phyloP scores from a whole-genome alignment of 2,888 invertebrate species.

The Caenorhabditis macrosperma region DNA sequence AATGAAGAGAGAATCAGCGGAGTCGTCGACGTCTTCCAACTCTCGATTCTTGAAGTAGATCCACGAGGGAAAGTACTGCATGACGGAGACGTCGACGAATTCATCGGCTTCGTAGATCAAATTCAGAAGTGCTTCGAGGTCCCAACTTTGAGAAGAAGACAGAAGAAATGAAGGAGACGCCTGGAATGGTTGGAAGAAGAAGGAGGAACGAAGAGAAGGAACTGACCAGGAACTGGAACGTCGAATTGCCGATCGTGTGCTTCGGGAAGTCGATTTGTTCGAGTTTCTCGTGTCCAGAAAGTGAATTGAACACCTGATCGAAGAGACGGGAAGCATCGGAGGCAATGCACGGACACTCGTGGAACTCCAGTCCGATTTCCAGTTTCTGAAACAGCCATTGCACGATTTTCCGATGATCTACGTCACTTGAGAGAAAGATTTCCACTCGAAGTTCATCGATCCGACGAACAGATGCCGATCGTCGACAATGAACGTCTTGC shows the following conservation, averaged over 20 bases:
- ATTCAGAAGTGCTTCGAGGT: conserved; percentile 52
- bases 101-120: conserved; percentile 55
- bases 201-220: not conserved
- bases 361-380: conserved; percentile 54
- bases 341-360: conserved; percentile 53
- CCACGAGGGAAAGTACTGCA: conserved; percentile 62
- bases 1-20: not conserved
- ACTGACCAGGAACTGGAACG: conserved; percentile 48
- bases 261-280: conserved; percentile 30
- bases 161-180: conserved; percentile 57
- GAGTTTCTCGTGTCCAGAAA: conserved; percentile 41
- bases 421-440: conserved; percentile 49
- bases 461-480: conserved; percentile 54
- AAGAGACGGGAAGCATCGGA: conserved; percentile 42
- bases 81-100: conserved; percentile 53
- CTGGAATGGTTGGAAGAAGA: conserved; percentile 22
- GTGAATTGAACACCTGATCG: conserved; percentile 39
- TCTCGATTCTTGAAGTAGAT: conserved; percentile 61
- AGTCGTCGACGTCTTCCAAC: not conserved
- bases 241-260: conserved; percentile 45
- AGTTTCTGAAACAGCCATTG: conserved; percentile 39
- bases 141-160: conserved; percentile 50
- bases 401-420: not conserved
- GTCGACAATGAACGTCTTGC: conserved; percentile 54
- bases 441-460: conserved; percentile 58